Conservation (phyloP, 2,797 vertebrate species). For the Poeciliopsis gracilis region DNA sequence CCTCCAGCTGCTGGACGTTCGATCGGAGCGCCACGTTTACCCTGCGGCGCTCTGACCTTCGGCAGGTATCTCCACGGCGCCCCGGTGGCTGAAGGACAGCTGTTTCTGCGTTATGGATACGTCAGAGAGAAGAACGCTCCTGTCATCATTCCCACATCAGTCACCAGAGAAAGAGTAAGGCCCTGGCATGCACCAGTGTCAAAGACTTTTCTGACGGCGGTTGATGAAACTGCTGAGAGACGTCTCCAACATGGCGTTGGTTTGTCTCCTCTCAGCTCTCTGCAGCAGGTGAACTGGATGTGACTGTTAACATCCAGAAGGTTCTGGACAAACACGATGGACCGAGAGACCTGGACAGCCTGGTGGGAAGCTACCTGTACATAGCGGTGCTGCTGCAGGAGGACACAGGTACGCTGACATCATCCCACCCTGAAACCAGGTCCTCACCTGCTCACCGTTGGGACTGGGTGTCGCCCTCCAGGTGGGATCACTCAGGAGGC, state of each 20-base stretch:
- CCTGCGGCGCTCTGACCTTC: background rate
- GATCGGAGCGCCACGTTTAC: background rate
- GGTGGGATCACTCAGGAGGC: slow-evolving; percentile 89
- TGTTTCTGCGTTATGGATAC: slow-evolving; percentile 87
- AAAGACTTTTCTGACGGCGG: background rate
- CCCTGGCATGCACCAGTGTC: background rate
- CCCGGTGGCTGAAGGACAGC: slow-evolving; percentile 75
- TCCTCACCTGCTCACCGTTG: background rate
- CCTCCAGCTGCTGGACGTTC: background rate
- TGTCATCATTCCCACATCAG: slow-evolving; percentile 82
- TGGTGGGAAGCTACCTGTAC: slow-evolving; percentile 84
- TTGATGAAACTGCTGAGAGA: background rate
- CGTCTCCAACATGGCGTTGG: background rate
- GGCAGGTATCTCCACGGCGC: slow-evolving; percentile 88
- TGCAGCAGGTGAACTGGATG: slow-evolving; percentile 69
- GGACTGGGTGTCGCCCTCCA: slow-evolving; percentile 47
- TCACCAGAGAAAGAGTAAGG: slow-evolving; percentile 73
- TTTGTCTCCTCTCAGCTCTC: slow-evolving; percentile 50
- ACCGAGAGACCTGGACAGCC: slow-evolving; percentile 70
- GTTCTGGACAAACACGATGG: slow-evolving; percentile 70
- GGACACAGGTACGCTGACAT: slow-evolving; percentile 70
- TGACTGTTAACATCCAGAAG: slow-evolving; percentile 78
- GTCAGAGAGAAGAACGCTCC: slow-evolving; percentile 67
- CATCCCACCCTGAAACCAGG: background rate
- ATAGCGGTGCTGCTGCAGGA: slow-evolving; percentile 85